Evolutionary conservation across 2,113 vertebrate genomes (phyloP), one percentile per base, ranked within the genome.

Genomic region (Pagrus major): DNA sequence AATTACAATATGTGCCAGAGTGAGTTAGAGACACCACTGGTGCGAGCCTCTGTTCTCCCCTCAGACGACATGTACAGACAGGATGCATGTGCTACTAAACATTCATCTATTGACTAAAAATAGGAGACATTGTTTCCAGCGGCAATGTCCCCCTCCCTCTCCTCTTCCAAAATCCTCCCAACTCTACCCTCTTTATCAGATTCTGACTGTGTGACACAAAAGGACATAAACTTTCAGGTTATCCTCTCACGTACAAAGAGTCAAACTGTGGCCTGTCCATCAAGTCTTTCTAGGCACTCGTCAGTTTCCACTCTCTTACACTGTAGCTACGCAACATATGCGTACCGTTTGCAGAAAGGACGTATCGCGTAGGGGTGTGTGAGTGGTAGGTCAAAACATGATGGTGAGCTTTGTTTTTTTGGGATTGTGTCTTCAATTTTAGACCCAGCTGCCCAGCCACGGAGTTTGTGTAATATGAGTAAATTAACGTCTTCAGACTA

Each of bases 61-160:
- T 73, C 64, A 23, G 35, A 77, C 80, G 85, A 86, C 84, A 78
- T 88, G 88, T 79, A 88, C 83, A 84, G 89, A 84, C 86, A 89
- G 89, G 88, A 92, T 83, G 83, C 81, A 39, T 55, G 75, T 52
- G 82, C 87, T 70, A 77, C 80, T 82, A 89, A 91, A 87, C 84
- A 78, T 86, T 82, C 68, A 87, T 88, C 76, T 72, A 79, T 80
- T 73, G 76, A 83, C 89, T 93, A 94, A 91, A 94, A 93, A 94
- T 93, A 95, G 84, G 84, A 84, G 73, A 86, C 88, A 84, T 86
- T 78, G 88, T 90, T 85, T 86, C 88, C 66, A 66, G 52, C 37
- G 3, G 44, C 56, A 70, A 71, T 76, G 76, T 82, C 75, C 9
- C 73, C 51, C 61, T 61, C 58, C 21, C 77, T 18, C 21, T 59